phyloP scores from a whole-genome alignment of 2,888 invertebrate genomes.

The Ormyrus nitidulus region DNA sequence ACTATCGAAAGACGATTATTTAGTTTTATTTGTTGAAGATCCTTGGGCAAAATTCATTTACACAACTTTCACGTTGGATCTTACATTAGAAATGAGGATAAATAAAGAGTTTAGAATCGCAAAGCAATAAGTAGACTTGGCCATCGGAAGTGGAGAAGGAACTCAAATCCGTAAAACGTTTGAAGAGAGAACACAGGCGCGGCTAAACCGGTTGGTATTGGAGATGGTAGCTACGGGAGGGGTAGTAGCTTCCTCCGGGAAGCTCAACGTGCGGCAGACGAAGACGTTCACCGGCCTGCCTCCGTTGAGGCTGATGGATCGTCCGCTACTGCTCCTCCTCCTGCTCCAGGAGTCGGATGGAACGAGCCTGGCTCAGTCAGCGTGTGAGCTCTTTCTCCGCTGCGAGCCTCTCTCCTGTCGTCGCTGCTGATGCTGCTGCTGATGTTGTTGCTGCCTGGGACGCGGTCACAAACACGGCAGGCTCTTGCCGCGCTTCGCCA shows the following conservation, averaged over 20 bases:
- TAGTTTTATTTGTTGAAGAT: too few relatives aligned
- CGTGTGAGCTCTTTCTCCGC: constrained; percentile 62
- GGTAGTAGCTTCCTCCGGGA: neutral
- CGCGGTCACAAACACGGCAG: constrained; percentile 76
- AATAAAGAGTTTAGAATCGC: neutral
- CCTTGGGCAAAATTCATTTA: too few relatives aligned
- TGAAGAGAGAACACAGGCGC: too few relatives aligned
- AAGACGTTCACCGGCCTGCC: constrained; percentile 61
- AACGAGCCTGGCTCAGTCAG: constrained; percentile 72
- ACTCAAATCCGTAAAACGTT: too few relatives aligned
- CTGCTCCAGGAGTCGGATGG: constrained; percentile 66
- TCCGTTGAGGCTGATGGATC: constrained; percentile 57
- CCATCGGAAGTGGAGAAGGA: too few relatives aligned
- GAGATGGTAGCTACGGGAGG: neutral
- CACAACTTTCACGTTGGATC: too few relatives aligned
- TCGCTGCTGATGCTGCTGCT: constrained; percentile 8
- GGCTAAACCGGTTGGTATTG: neutral
- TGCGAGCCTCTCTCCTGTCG: constrained; percentile 9
- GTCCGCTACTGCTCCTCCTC: constrained; percentile 42
- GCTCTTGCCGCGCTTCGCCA: constrained; percentile 76
- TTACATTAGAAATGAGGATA: neutral
- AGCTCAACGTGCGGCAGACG: constrained; percentile 60
- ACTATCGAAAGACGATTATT: too few relatives aligned
- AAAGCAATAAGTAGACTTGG: too few relatives aligned
- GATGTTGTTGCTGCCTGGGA: constrained; percentile 45